Evolutionary conservation across 1,140 invertebrate species (phyloP).

Genomic region (Physella acuta): DNA sequence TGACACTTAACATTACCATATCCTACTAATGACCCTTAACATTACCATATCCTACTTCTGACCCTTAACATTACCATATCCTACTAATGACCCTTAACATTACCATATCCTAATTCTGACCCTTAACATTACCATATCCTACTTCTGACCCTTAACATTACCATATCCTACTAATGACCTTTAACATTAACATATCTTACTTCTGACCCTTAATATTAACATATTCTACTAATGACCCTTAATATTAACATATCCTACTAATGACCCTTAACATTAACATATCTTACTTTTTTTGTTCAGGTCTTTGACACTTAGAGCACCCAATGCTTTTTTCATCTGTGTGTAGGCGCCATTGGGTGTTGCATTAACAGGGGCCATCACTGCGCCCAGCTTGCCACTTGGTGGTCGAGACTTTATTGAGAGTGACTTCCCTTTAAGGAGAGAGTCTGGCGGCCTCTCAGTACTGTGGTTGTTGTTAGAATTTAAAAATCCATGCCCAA

Average conservation of each 20-base stretch:
- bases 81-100: background rate
- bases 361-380: slow-evolving; percentile 38
- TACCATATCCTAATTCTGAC: background rate
- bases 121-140: background rate
- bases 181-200: background rate
- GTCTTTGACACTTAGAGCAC: slow-evolving; percentile 30
- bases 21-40: background rate
- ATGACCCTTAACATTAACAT: background rate
- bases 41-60: background rate
- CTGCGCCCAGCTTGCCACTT: slow-evolving; percentile 28
- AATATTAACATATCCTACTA: background rate
- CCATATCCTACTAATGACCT: background rate
- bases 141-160: background rate
- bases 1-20: background rate
- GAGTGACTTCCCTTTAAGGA: slow-evolving; percentile 6
- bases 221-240: background rate
- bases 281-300: slow-evolving; percentile 18
- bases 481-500: background rate
- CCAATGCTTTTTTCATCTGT: slow-evolving; percentile 44
- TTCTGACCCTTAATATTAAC: slow-evolving; percentile 3
- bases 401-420: slow-evolving; percentile 34
- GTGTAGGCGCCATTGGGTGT: slow-evolving; percentile 49
- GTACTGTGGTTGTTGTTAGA: background rate
- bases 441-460: background rate
- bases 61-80: background rate